Conservation (phyloP, 1,140 invertebrate genomes). For the Brachionus paranguensis region DNA sequence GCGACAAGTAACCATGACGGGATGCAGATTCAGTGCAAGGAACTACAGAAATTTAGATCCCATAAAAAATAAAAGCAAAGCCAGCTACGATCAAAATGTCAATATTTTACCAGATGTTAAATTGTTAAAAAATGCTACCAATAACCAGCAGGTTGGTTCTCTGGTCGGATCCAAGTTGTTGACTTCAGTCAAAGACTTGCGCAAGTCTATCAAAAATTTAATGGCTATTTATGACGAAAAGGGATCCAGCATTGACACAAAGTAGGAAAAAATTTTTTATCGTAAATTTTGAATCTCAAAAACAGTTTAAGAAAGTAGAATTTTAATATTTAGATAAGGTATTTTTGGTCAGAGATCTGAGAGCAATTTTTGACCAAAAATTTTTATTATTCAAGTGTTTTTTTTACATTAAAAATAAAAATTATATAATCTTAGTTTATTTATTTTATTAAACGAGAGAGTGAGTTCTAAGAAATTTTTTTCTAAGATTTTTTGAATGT, state of each 20-base stretch:
- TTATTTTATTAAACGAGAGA: no score
- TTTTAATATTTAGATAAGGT: background rate
- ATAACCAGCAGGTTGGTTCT: background rate
- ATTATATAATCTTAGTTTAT: no score
- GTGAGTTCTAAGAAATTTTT: no score
- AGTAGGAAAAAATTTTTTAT: background rate
- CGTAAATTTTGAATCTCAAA: background rate
- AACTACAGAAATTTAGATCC: constrained; percentile 25
- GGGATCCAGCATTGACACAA: background rate
- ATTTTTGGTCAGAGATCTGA: background rate
- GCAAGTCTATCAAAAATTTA: constrained; percentile 22
- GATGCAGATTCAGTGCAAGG: background rate
- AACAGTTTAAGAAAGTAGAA: background rate
- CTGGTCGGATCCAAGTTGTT: background rate
- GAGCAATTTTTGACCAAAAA: no score
- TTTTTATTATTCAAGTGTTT: no score
- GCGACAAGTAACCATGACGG: background rate
- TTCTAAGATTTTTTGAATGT: no score
- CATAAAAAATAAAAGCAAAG: background rate
- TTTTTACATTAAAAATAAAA: no score
- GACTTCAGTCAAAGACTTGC: constrained; percentile 3
- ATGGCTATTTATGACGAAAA: background rate
- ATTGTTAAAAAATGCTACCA: background rate
- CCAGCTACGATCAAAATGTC: background rate
- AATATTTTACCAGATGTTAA: background rate